Base-by-base conservation (phyloP, 2,888 invertebrate genomes). In the Dermolepida albohirtum region DNA sequence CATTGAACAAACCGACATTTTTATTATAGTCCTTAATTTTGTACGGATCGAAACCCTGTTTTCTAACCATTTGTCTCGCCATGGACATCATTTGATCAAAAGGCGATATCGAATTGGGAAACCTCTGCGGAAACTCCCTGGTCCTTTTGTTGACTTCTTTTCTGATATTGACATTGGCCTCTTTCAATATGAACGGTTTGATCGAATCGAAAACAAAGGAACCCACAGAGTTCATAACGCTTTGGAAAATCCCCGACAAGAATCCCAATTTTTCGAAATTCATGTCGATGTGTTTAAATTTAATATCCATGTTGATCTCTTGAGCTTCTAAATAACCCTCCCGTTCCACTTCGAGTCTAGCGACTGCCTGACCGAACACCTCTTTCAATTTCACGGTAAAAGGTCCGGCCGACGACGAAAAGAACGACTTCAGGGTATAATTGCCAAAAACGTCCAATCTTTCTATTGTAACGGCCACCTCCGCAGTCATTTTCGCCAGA, bases 21-120 rank as follows among this genome's bases (percentile, higher is more conserved):
- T 89, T 89, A 74, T 90, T 91, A 76, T 92, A 91, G 79, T 93
- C 90, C 2, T 90, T 88, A 8, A 95, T 80, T 78, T 86, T 85
- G 73, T 89, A 92, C 0, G 96, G 96, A 82, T 96, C 96, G 76
- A 89, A 89, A 1, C 90, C 86, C 82, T 87, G 85, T 10, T 82
- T 82, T 44, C 86, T 83, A 0, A 95, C 90, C 77, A 89, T 88
- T 74, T 89, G 90, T 8, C 94, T 86, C 0, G 88, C 88, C 77
- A 93, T 91, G 0, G 92, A 89, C 44, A 96, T 88, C 1, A 92
- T 89, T 87, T 93, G 92, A 78, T 96, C 95, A 68, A 95, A 85
- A 0, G 95, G 95, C 11, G 94, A 91, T 74, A 95, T 92, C 0
- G 94, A 94, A 80, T 94, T 94, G 0, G 94, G 93, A 76, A 95